Evolutionary conservation across 2,113 vertebrate species (phyloP).

Genomic region (Eretmochelys imbricata): DNA sequence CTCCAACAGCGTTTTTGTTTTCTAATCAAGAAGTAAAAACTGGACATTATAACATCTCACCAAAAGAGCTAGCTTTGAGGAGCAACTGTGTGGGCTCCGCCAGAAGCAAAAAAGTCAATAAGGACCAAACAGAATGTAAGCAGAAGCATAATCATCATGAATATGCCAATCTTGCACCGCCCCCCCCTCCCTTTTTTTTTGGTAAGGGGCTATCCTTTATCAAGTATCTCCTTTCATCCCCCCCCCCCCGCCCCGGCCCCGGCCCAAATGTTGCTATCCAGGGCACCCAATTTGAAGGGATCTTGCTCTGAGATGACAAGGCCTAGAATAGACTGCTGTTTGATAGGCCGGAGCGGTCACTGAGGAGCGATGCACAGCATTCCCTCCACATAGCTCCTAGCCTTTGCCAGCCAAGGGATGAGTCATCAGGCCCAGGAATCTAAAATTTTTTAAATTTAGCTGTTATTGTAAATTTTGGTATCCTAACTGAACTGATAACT

Average conservation of each 20-base stretch:
- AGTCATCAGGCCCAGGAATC: not conserved
- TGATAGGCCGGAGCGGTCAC: not conserved
- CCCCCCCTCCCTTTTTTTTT: not conserved
- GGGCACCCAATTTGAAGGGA: not conserved
- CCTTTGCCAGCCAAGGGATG: slow-evolving; percentile 4
- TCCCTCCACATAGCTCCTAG: not conserved
- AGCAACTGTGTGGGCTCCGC: not conserved
- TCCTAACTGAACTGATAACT: not conserved
- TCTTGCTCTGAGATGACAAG: not conserved
- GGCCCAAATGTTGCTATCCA: not conserved
- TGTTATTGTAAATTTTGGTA: not conserved
- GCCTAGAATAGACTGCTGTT: not conserved
- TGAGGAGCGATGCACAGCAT: not conserved
- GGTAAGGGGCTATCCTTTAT: not conserved
- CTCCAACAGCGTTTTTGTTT: not conserved
- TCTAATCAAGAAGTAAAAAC: not conserved
- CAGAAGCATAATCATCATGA: not conserved
- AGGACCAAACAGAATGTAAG: not conserved
- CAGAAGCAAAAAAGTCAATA: not conserved
- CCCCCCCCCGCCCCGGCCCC: not conserved
- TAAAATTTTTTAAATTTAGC: not conserved
- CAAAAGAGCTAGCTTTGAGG: not conserved
- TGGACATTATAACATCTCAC: not conserved
- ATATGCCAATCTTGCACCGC: not conserved
- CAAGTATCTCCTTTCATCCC: not conserved